These are phyloP conservation scores for Drosophila demipolita DNA, from an alignment of 2,888 invertebrate genomes.

Conservation along the genomic window DNA sequence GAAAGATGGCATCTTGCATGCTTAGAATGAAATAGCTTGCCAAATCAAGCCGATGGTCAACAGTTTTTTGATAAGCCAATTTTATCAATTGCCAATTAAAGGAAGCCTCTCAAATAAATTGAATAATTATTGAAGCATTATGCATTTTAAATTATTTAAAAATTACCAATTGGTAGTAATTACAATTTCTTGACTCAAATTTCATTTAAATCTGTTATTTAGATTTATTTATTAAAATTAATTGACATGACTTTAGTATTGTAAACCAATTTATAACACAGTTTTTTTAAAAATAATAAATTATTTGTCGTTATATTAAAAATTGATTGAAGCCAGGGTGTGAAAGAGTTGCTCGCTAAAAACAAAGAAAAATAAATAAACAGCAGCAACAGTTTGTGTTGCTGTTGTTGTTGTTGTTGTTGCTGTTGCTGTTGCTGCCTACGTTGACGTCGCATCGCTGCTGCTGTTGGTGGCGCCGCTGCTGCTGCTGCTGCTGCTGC, in stretches of 20 bases:
- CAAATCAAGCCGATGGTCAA: not conserved
- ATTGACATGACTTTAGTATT: not conserved
- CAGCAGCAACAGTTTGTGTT: slow-evolving; percentile 16
- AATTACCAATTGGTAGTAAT: not conserved
- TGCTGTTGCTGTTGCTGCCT: slow-evolving; percentile 13
- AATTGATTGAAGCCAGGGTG: slow-evolving; percentile 15
- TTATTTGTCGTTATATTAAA: not conserved
- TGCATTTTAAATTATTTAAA: too few species aligned
- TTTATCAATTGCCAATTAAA: not conserved
- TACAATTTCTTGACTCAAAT: too few species aligned
- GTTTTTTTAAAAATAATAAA: not conserved
- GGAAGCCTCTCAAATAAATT: not conserved
- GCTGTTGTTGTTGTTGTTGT: slow-evolving; percentile 2
- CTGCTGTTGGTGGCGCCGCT: slow-evolving; percentile 7
- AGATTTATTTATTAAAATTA: not conserved
- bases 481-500: slow-evolving; percentile 7
- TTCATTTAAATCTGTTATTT: too few species aligned
- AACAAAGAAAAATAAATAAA: slow-evolving; percentile 6
- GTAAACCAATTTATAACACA: not conserved
- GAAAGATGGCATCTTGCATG: not conserved
- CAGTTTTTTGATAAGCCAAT: not conserved
- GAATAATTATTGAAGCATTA: too few species aligned
- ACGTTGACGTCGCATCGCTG: slow-evolving; percentile 2
- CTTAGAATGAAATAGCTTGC: not conserved
- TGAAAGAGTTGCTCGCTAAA: slow-evolving; percentile 40